Conservation (phyloP, 1,140 invertebrate genomes). For the Laupala kohalensis region DNA sequence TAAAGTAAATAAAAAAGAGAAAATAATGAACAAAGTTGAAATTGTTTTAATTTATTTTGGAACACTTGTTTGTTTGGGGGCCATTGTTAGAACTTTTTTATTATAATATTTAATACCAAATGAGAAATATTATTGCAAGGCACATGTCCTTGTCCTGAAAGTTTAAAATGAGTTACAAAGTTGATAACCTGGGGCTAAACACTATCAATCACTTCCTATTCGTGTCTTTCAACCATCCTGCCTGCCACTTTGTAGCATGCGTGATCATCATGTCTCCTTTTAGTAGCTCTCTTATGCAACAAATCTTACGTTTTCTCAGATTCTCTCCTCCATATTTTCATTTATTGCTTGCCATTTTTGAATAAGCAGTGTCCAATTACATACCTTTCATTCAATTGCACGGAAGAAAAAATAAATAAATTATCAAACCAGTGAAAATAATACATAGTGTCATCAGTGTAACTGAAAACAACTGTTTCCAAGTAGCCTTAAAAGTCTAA, state of each 20-base stretch:
- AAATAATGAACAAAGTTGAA: background rate
- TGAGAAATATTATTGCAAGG: background rate
- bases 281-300: background rate
- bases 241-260: background rate
- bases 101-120: background rate
- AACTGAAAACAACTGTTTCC: constrained; percentile 2
- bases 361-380: background rate
- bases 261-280: background rate
- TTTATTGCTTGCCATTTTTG: background rate
- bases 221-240: background rate
- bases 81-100: background rate
- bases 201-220: background rate
- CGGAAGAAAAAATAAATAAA: background rate
- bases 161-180: background rate
- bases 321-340: background rate
- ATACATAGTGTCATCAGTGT: background rate
- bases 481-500: constrained; percentile 13
- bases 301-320: background rate
- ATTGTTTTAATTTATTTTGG: background rate
- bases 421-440: background rate
- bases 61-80: background rate
- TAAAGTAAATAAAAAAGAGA: background rate
- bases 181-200: background rate
- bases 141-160: background rate
- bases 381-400: constrained; percentile 1